phyloP scores from a whole-genome alignment of 2,113 vertebrate genomes.

The Myanophis thanlyinensis region DNA sequence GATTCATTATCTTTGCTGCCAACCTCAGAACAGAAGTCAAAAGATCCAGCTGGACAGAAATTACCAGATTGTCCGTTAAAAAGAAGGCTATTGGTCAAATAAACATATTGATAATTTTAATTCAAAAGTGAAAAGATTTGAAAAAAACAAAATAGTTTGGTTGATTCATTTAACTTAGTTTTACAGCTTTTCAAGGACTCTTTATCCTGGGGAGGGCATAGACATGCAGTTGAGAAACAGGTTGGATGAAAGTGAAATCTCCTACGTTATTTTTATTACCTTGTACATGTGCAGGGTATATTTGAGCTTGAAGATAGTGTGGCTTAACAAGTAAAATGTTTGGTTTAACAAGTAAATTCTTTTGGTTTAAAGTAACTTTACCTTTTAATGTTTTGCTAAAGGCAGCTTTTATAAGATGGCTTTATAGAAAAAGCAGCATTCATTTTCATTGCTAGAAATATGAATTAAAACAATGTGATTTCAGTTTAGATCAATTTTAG shows the following conservation, averaged over 20 bases:
- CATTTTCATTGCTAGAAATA: background rate
- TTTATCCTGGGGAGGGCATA: slow-evolving; percentile 31
- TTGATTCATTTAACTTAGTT: slow-evolving; percentile 66
- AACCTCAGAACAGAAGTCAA: background rate
- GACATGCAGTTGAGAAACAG: slow-evolving; percentile 38
- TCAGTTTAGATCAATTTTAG: background rate
- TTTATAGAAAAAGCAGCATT: background rate
- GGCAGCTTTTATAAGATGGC: background rate
- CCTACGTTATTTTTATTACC: background rate
- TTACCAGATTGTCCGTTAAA: background rate
- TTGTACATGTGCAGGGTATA: background rate
- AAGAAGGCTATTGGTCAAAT: slow-evolving; percentile 63
- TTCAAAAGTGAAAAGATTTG: slow-evolving; percentile 29
- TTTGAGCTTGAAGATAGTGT: background rate
- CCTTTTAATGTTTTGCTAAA: background rate
- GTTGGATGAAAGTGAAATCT: background rate
- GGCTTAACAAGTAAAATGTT: background rate
- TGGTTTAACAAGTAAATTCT: background rate
- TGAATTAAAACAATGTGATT: slow-evolving; percentile 4
- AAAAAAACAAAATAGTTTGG: slow-evolving; percentile 31
- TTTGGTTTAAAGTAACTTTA: background rate
- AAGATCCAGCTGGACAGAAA: background rate
- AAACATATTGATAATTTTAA: slow-evolving; percentile 60
- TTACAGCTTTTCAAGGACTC: slow-evolving; percentile 54
- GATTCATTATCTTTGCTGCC: background rate